Conservation (phyloP, 2,888 invertebrate genomes). For the Drosophila nigritarsus region DNA sequence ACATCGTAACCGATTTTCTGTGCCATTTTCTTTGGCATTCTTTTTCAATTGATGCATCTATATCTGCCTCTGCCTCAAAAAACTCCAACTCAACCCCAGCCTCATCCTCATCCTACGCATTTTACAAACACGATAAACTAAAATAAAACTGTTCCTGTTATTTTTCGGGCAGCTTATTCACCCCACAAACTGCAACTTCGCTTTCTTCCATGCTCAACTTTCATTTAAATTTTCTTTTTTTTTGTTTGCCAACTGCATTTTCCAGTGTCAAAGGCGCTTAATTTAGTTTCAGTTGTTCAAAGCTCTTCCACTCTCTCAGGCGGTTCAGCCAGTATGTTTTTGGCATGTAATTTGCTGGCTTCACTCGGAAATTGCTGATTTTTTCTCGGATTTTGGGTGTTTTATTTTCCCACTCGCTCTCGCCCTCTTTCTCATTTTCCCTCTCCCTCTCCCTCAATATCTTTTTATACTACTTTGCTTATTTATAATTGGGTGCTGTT, state of each 20-base stretch:
- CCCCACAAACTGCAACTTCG: slow-evolving; percentile 41
- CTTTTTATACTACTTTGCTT: slow-evolving; percentile 11
- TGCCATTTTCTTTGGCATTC: slow-evolving; percentile 52
- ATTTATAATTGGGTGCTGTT: slow-evolving; percentile 48
- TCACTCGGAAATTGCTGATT: slow-evolving; percentile 72
- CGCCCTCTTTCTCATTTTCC: no score
- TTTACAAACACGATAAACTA: slow-evolving; percentile 72
- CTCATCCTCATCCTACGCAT: slow-evolving; percentile 43
- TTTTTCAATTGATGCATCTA: slow-evolving; percentile 76
- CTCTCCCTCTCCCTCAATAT: not conserved
- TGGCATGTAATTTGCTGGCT: slow-evolving; percentile 74
- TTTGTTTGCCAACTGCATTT: slow-evolving; percentile 70
- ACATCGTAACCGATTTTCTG: slow-evolving; percentile 51
- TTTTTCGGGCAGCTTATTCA: slow-evolving; percentile 43
- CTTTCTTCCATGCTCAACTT: slow-evolving; percentile 48
- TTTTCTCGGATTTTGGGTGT: slow-evolving; percentile 34
- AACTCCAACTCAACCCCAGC: no score
- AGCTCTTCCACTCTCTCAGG: not conserved
- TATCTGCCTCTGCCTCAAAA: slow-evolving; percentile 24
- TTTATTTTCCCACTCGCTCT: not conserved
- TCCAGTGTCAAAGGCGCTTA: slow-evolving; percentile 78
- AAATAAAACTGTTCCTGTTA: slow-evolving; percentile 72
- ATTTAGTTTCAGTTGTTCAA: slow-evolving; percentile 61
- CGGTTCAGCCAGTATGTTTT: slow-evolving; percentile 64
- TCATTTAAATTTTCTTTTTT: slow-evolving; percentile 57